Base-by-base conservation (phyloP, 2,797 vertebrate genomes). In the Pangasius krempfi region DNA sequence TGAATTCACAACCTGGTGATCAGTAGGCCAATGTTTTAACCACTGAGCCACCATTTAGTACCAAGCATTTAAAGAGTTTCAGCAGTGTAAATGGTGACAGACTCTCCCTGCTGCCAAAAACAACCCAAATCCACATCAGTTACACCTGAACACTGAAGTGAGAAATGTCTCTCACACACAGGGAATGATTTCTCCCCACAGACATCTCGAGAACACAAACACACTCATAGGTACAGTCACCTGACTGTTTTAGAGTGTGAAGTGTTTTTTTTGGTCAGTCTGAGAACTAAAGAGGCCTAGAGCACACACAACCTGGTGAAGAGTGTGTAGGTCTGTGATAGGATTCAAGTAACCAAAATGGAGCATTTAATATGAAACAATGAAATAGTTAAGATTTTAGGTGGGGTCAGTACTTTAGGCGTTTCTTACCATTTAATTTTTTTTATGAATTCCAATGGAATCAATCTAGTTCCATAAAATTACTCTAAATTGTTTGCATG, bases 161-260 rank as follows among this genome's bases (percentile, higher is more conserved):
- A 81, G 33, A 81, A 81, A 81, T 60, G 50, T 82, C 37, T 40
- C 33, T 10, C 18, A 79, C 60, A 76, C 73, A 44, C 72, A 78
- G 37, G 27, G 40, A 78, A 50, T 52, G 40, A 64, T 86, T 78
- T 75, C 73, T 76, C 10, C 37, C 7, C 27, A 58, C 50, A 52
- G 60, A 50, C 73, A 50, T 64, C 27, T 66, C 4, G 75, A 76
- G 1, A 86, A 62, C 20, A 30, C 13, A 50, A 4, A 12, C 37
- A 64, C 44, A 30, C 68, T 9, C 20, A 72, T 20, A 47, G 84
- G 33, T 73, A 22, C 50, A 60, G 22, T 58, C 18, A 75, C 37
- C 37, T 33, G 75, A 60, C 54, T 68, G 16, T 66, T 79, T 33
- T n/a, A 13, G 20, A 52, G 60, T 62, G 73, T 62, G 54, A 50